phyloP scores from a whole-genome alignment of 2,888 invertebrate species.

The Apotomis betuletana region DNA sequence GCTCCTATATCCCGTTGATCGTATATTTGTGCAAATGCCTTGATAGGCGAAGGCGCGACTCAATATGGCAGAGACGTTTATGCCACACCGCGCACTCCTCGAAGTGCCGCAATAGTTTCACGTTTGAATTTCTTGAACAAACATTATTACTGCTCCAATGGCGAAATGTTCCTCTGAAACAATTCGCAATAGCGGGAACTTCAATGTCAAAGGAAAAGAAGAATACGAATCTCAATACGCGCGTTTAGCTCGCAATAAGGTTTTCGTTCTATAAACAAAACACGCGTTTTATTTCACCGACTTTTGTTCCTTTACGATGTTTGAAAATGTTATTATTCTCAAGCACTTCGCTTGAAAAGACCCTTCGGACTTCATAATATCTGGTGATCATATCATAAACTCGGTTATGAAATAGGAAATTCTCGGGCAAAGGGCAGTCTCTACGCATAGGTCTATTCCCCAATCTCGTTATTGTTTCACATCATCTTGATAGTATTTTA shows the following conservation, averaged over 20 bases:
- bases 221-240: slow-evolving; percentile 63
- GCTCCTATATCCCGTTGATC: slow-evolving; percentile 48
- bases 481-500: slow-evolving; percentile 57
- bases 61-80: slow-evolving; percentile 62
- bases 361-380: slow-evolving; percentile 26
- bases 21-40: slow-evolving; percentile 57
- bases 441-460: slow-evolving; percentile 64
- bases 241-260: slow-evolving; percentile 55
- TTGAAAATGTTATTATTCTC: not conserved
- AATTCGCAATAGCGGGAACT: slow-evolving; percentile 76
- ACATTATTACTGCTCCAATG: slow-evolving; percentile 77
- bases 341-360: not conserved
- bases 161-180: slow-evolving; percentile 73
- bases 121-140: slow-evolving; percentile 79
- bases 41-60: slow-evolving; percentile 50
- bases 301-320: not conserved
- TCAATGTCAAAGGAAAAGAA: slow-evolving; percentile 73
- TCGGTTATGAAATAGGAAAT: slow-evolving; percentile 26
- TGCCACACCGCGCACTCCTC: slow-evolving; percentile 57
- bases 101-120: slow-evolving; percentile 70
- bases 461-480: slow-evolving; percentile 71
- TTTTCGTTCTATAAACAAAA: slow-evolving; percentile 35
- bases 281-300: slow-evolving; percentile 22
- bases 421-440: slow-evolving; percentile 60
- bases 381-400: slow-evolving; percentile 27